phyloP scores from a whole-genome alignment of 2,888 invertebrate genomes.

The Eupsilia transversa region DNA sequence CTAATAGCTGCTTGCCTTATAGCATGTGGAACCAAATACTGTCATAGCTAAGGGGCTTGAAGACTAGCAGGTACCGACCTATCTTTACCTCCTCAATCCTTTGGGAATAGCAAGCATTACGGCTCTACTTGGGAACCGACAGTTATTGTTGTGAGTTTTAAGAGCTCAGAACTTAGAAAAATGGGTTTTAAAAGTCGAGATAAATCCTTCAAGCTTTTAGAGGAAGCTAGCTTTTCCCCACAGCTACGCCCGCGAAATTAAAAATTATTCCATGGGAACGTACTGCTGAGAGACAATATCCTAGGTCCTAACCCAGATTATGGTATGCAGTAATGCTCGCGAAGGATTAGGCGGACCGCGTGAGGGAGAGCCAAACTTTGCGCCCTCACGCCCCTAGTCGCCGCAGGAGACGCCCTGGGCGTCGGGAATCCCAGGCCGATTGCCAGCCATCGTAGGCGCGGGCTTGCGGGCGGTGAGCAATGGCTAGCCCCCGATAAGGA shows the following conservation, averaged over 20 bases:
- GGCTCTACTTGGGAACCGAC: conserved; percentile 16
- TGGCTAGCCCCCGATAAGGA: too few species aligned
- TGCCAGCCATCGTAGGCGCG: too few species aligned
- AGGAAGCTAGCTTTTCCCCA: neutral
- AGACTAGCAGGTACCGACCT: neutral
- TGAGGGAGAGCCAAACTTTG: too few species aligned
- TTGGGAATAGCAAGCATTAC: conserved; percentile 36
- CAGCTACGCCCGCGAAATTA: neutral
- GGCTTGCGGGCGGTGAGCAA: too few species aligned
- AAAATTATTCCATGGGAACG: neutral
- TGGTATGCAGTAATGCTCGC: too few species aligned
- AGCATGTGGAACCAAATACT: neutral
- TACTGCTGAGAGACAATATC: neutral
- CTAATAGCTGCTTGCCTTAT: too few species aligned
- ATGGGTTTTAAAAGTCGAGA: conserved; percentile 41
- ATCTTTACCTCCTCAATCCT: conserved; percentile 12
- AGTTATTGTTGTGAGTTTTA: conserved; percentile 47
- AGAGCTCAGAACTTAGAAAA: conserved; percentile 27
- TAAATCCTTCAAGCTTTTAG: conserved; percentile 12
- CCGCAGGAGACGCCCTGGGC: too few species aligned
- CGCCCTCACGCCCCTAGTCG: too few species aligned
- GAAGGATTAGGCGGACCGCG: too few species aligned
- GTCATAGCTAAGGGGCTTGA: neutral
- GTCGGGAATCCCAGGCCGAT: too few species aligned
- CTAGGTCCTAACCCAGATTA: neutral